Conservation (phyloP, 2,888 invertebrate species). For the Drosophila nr. perissopoda region DNA sequence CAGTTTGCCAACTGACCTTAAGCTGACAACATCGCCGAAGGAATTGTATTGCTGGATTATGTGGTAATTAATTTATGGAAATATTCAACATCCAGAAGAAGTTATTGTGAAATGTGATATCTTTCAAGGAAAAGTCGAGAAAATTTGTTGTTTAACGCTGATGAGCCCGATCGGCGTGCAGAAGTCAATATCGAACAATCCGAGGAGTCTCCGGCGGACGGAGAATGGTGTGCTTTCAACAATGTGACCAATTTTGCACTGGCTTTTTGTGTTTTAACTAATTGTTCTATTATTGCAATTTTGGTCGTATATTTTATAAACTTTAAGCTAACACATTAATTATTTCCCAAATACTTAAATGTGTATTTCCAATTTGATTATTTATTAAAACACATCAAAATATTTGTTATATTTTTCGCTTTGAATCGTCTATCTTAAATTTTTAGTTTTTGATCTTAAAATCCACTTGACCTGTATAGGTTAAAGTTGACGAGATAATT, state of each 20-base stretch:
- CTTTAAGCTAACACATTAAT: conserved; percentile 26
- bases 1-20: conserved; percentile 46
- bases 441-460: background rate
- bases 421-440: background rate
- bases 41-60: conserved; percentile 14
- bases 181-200: conserved; percentile 6
- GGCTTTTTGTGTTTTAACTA: conserved; percentile 48
- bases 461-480: background rate
- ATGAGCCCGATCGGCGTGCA: background rate
- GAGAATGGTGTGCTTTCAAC: background rate
- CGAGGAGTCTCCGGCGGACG: background rate
- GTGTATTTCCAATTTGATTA: too few relatives aligned
- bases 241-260: conserved; percentile 28
- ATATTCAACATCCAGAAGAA: background rate
- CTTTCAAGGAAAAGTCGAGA: conserved; percentile 40
- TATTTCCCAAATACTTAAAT: background rate
- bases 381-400: too few relatives aligned
- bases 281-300: conserved; percentile 40
- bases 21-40: conserved; percentile 23
- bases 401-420: background rate
- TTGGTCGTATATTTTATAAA: conserved; percentile 22
- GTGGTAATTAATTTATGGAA: conserved; percentile 25
- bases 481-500: conserved; percentile 34
- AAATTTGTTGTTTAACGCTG: conserved; percentile 25
- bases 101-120: background rate